Percentiles rank a stretch among this genome's conserved stretches.
Evolutionary conservation across 2,888 invertebrate genomes (phyloP).

Genomic region (Epistrophella euchroma): DNA sequence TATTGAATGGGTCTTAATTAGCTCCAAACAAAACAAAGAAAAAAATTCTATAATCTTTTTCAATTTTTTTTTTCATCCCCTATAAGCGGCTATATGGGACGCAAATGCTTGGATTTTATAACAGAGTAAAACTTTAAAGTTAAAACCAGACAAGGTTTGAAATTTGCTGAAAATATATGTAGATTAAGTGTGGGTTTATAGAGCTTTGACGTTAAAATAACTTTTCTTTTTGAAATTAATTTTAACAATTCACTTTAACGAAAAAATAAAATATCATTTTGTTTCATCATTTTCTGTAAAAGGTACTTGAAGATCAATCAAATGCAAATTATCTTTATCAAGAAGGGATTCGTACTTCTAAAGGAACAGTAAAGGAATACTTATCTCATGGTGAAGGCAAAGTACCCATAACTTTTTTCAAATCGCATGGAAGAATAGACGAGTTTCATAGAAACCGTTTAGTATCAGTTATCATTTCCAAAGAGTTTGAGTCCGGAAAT

Average conservation of each 20-base stretch:
- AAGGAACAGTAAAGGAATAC: background rate
- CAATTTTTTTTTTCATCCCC: no score
- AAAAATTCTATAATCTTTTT: no score
- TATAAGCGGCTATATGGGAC: no score
- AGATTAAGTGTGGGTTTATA: no score
- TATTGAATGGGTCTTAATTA: no score
- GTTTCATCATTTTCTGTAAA: background rate
- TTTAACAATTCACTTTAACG: background rate
- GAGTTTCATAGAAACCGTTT: constrained; percentile 1
- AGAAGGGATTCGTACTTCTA: background rate
- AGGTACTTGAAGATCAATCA: background rate
- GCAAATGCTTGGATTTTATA: no score
- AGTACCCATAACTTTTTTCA: background rate
- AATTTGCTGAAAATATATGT: no score
- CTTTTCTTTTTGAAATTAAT: no score
- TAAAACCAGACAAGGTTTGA: no score
- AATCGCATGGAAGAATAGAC: background rate
- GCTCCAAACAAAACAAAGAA: no score
- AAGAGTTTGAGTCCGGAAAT: constrained; percentile 4
- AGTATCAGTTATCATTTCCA: constrained; percentile 10
- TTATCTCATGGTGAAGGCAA: background rate
- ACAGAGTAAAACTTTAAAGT: no score
- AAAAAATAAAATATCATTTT: background rate
- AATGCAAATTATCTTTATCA: background rate
- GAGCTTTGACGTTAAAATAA: no score